Percentiles rank a stretch among this genome's conserved stretches.
Conservation (phyloP, 2,113 vertebrate species). For the Pyxicephalus adspersus region DNA sequence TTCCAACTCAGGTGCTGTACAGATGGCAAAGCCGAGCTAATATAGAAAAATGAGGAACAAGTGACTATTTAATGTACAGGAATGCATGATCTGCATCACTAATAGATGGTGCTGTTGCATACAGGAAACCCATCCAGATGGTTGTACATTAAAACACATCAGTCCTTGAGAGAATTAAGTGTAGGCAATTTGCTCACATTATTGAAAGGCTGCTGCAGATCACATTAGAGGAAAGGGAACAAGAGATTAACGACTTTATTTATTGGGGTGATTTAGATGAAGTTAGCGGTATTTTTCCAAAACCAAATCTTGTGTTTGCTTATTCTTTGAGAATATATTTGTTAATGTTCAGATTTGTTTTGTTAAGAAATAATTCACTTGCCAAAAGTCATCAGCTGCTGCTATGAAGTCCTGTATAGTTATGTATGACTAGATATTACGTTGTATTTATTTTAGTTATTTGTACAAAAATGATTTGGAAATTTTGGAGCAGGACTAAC, state of each 20-base stretch:
- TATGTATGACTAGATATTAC: too few relatives aligned
- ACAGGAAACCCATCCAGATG: constrained; percentile 83
- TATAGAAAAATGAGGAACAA: constrained; percentile 88
- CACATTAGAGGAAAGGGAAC: constrained; percentile 64
- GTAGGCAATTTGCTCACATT: constrained; percentile 71
- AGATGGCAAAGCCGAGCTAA: constrained; percentile 91
- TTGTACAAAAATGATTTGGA: too few relatives aligned
- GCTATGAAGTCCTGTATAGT: too few relatives aligned
- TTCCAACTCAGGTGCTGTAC: constrained; percentile 80
- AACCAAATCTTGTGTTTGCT: constrained; percentile 57
- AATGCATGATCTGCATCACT: constrained; percentile 80
- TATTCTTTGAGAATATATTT: neutral
- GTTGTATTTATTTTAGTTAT: too few relatives aligned
- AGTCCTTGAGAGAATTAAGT: constrained; percentile 81
- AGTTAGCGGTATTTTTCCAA: constrained; percentile 64
- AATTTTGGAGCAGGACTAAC: too few relatives aligned
- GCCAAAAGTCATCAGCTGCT: too few relatives aligned
- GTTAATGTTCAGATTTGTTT: neutral
- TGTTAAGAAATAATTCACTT: neutral
- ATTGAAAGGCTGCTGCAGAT: constrained; percentile 73
- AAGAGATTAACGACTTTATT: constrained; percentile 69
- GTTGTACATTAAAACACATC: constrained; percentile 82
- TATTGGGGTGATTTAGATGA: constrained; percentile 68
- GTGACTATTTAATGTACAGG: constrained; percentile 81
- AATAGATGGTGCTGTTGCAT: constrained; percentile 72